These are phyloP conservation scores for Stichopus chloronotus DNA, from an alignment of 35 echinoderm and acorn worm species.

Conservation along the genomic window DNA sequence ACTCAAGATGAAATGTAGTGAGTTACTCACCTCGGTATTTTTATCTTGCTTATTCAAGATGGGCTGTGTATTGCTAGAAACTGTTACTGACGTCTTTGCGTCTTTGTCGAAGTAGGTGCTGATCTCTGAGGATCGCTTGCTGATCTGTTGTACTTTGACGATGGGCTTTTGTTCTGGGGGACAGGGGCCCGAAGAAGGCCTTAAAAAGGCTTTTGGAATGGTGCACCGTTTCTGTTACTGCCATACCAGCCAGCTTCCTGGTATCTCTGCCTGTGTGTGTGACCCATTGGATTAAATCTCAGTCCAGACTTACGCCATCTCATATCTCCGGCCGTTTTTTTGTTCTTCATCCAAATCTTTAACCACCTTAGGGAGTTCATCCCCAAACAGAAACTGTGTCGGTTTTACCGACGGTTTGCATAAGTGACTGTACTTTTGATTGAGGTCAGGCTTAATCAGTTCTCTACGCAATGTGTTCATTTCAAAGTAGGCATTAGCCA, in stretches of 20 bases:
- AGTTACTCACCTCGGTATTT: conserved; percentile 28
- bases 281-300: not conserved
- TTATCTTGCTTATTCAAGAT: not conserved
- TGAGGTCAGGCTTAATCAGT: conserved; percentile 57
- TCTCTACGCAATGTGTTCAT: conserved; percentile 47
- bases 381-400: conserved; percentile 61
- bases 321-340: conserved; percentile 61
- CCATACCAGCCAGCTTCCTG: not conserved
- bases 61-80: not conserved
- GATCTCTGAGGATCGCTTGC: not conserved
- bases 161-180: not conserved
- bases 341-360: conserved; percentile 67
- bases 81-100: conserved; percentile 25
- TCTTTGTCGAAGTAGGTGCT: not conserved
- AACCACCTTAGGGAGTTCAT: conserved; percentile 42
- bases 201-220: conserved; percentile 13
- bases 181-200: conserved; percentile 13
- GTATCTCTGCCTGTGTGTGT: not conserved
- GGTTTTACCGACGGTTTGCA: conserved; percentile 25
- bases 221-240: not conserved
- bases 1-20: not conserved
- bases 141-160: not conserved
- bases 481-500: conserved; percentile 49
- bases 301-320: conserved; percentile 11
- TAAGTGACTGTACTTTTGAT: conserved; percentile 35